Percentiles rank a stretch among this genome's conserved stretches.
Evolutionary conservation across 2,888 invertebrate genomes (phyloP).

Genomic region (Acanthosepion lycidas): DNA sequence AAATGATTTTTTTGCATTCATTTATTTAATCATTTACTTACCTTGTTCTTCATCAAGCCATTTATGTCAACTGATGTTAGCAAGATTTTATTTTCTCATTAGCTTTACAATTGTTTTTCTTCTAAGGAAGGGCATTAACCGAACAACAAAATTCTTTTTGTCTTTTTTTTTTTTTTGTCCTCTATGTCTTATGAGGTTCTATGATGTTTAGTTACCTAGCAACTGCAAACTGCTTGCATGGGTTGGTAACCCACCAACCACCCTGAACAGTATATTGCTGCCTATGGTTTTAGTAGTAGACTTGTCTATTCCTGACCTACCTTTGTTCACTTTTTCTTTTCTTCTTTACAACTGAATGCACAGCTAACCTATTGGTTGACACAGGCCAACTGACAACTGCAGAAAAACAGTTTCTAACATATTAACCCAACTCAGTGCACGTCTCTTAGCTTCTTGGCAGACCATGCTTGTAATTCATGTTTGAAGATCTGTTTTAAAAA

Average conservation of each 20-base stretch:
- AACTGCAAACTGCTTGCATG: constrained; percentile 11
- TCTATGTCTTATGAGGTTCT: background rate
- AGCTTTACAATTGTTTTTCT: too few relatives aligned
- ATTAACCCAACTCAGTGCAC: background rate
- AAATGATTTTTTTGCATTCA: too few relatives aligned
- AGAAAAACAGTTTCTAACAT: background rate
- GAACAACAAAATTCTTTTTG: too few relatives aligned
- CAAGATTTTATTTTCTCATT: too few relatives aligned
- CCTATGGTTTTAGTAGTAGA: background rate
- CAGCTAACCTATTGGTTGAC: background rate
- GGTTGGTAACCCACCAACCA: background rate
- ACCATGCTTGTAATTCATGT: too few relatives aligned
- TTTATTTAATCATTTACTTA: too few relatives aligned
- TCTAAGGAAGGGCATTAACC: too few relatives aligned
- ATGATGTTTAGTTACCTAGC: background rate
- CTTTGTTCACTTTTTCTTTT: background rate
- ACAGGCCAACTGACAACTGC: background rate
- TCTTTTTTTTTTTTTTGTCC: background rate
- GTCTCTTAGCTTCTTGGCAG: background rate
- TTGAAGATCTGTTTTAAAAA: too few relatives aligned
- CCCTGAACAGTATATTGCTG: background rate
- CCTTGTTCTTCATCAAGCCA: too few relatives aligned
- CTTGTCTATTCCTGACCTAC: background rate
- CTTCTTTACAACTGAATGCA: background rate
- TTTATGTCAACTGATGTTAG: too few relatives aligned